Evolutionary conservation across 2,888 invertebrate genomes (phyloP).

Genomic region (Hartigia nigra): DNA sequence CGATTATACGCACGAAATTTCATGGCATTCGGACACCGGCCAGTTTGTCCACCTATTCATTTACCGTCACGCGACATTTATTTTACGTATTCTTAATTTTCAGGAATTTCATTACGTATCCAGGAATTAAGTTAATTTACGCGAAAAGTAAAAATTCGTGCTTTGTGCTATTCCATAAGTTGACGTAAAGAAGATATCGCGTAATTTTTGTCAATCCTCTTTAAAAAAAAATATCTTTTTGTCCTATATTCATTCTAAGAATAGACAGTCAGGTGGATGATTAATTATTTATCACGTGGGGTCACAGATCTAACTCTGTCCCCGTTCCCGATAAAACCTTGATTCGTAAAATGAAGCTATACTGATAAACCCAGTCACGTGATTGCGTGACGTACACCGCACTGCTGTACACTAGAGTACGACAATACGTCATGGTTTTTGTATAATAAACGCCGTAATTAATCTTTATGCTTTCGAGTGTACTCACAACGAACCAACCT

Average conservation of each 20-base stretch:
- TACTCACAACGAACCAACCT: not conserved
- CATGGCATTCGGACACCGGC: not conserved
- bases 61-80: slow-evolving; percentile 45
- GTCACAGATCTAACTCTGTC: not conserved
- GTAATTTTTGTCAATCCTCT: no score
- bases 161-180: not conserved
- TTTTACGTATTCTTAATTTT: slow-evolving; percentile 40
- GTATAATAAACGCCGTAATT: slow-evolving; percentile 3
- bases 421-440: not conserved
- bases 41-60: slow-evolving; percentile 31
- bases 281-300: not conserved
- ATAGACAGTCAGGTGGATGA: not conserved
- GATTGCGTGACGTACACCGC: slow-evolving; percentile 3
- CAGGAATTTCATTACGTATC: slow-evolving; percentile 42
- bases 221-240: not conserved
- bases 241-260: not conserved
- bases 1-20: not conserved
- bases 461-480: not conserved
- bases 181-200: not conserved
- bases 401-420: not conserved
- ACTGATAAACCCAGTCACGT: not conserved
- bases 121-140: slow-evolving; percentile 5
- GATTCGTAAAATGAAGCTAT: not conserved
- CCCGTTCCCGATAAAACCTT: not conserved
- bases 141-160: not conserved